Evolutionary conservation across 2,888 invertebrate genomes (phyloP).

Genomic region (Trissoscelio sp.): DNA sequence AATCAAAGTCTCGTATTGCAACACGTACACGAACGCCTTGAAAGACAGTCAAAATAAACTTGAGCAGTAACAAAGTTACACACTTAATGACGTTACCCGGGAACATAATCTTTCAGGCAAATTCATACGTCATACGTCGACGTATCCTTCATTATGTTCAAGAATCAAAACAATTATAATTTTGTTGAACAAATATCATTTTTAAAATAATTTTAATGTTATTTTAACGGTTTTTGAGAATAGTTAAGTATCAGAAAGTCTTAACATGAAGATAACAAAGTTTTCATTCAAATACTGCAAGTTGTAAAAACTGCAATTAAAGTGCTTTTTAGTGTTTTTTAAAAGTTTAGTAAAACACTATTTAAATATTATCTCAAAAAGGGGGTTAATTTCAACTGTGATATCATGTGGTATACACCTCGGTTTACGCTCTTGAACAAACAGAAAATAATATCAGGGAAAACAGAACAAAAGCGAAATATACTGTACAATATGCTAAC

Average conservation of each 20-base stretch:
- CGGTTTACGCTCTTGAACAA: background rate
- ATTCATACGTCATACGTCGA: slow-evolving; percentile 30
- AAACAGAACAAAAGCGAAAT: background rate
- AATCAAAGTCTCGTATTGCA: slow-evolving; percentile 11
- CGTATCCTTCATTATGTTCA: slow-evolving; percentile 1
- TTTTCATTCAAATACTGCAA: too few species aligned
- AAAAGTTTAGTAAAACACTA: background rate
- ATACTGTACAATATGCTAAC: background rate
- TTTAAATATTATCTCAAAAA: background rate
- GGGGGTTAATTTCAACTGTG: background rate
- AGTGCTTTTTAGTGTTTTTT: too few species aligned
- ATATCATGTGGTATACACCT: background rate
- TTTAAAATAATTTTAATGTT: too few species aligned
- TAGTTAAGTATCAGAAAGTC: too few species aligned
- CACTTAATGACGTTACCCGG: slow-evolving; percentile 35
- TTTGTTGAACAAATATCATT: background rate
- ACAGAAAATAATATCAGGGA: background rate
- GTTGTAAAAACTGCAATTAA: too few species aligned
- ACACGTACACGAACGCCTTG: slow-evolving; percentile 13
- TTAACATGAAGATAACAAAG: too few species aligned
- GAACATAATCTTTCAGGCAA: slow-evolving; percentile 28
- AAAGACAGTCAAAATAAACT: slow-evolving; percentile 40
- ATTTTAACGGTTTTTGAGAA: too few species aligned
- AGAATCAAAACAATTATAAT: slow-evolving; percentile 13
- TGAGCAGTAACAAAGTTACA: slow-evolving; percentile 28